phyloP scores from a whole-genome alignment of 64 coral and sea anemone species.

The Stichodactyla helianthus region DNA sequence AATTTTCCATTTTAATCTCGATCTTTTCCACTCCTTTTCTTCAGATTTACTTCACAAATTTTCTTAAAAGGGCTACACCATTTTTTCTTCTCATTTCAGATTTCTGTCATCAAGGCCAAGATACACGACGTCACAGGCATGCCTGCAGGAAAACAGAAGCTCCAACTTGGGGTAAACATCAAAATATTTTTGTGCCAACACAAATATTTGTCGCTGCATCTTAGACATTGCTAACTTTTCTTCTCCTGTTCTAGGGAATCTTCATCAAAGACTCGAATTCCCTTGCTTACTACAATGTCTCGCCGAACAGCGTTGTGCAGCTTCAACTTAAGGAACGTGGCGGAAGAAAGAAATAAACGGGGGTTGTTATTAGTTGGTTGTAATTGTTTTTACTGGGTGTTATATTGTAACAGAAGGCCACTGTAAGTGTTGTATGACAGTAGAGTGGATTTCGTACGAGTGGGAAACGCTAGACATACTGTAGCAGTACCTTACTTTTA shows the following conservation, averaged over 20 bases:
- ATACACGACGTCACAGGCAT: slow-evolving; percentile 96
- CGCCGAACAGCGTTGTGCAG: slow-evolving; percentile 68
- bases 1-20: no score
- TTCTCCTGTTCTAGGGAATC: slow-evolving; percentile 55
- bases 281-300: slow-evolving; percentile 83
- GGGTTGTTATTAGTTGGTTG: neutral
- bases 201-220: neutral
- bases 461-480: no score
- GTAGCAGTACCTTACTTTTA: no score
- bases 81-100: slow-evolving; percentile 44
- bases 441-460: no score
- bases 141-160: slow-evolving; percentile 96
- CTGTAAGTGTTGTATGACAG: no score
- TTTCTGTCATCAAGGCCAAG: slow-evolving; percentile 98
- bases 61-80: neutral
- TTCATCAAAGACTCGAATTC: slow-evolving; percentile 97
- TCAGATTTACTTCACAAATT: no score
- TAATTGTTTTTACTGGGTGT: neutral
- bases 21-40: no score
- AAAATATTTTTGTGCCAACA: neutral
- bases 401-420: neutral
- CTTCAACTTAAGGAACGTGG: slow-evolving; percentile 94
- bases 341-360: slow-evolving; percentile 71
- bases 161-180: slow-evolving; percentile 86
- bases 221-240: neutral